Conservation (phyloP, 2,113 vertebrate genomes). For the Hirundichthys speculiger region DNA sequence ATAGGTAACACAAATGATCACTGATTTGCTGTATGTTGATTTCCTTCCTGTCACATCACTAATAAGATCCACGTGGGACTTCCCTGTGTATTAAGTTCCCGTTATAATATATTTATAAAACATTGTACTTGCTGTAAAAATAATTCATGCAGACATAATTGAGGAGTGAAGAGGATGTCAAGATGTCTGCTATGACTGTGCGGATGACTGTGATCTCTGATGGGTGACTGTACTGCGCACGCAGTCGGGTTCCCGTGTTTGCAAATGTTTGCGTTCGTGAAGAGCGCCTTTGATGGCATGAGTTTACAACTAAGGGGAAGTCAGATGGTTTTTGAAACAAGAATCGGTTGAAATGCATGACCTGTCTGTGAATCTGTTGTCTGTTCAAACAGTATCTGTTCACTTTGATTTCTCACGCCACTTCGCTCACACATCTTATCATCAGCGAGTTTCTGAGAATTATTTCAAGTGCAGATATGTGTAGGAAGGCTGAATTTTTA, state of each 20-base stretch:
- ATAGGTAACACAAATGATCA: constrained; percentile 3
- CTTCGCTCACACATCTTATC: not conserved
- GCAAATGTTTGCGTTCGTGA: constrained; percentile 13
- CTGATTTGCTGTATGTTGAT: constrained; percentile 22
- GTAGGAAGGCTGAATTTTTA: constrained; percentile 8
- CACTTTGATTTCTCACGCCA: constrained; percentile 23
- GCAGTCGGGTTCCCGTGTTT: constrained; percentile 8
- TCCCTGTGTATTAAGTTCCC: constrained; percentile 19
- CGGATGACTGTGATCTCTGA: constrained; percentile 34
- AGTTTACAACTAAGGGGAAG: not conserved
- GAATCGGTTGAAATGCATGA: too few species aligned
- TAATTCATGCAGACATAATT: constrained; percentile 57
- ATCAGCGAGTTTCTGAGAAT: constrained; percentile 18
- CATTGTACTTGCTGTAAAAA: constrained; percentile 50
- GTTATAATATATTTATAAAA: constrained; percentile 53
- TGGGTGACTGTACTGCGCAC: constrained; percentile 12
- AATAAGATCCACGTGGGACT: constrained; percentile 11
- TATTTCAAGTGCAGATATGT: constrained; percentile 14
- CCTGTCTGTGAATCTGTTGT: not conserved
- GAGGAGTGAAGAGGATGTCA: constrained; percentile 45
- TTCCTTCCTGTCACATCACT: constrained; percentile 27
- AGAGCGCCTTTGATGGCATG: constrained; percentile 8
- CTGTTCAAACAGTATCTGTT: constrained; percentile 4
- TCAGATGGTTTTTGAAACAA: too few species aligned
- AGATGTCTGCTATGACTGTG: constrained; percentile 35